phyloP scores from a whole-genome alignment of 1,140 invertebrate genomes.

The Anthonomus grandis region DNA sequence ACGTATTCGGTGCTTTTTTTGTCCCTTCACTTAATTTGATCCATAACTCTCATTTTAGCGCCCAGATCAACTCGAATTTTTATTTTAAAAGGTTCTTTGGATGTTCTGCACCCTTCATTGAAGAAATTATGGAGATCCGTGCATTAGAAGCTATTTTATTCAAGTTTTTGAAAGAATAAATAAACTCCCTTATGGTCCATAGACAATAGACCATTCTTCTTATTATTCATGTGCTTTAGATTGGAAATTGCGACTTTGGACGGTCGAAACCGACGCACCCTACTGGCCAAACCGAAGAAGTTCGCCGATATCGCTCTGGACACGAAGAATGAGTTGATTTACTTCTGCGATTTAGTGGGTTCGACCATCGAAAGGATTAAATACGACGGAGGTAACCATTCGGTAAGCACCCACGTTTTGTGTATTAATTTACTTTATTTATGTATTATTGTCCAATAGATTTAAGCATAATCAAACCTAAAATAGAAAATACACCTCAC shows the following conservation, averaged over 20 bases:
- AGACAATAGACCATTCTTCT: too few relatives aligned
- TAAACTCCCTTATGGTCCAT: too few relatives aligned
- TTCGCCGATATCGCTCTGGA: constrained; percentile 62
- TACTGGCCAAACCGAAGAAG: constrained; percentile 53
- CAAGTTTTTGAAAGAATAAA: too few relatives aligned
- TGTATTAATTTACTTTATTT: background rate
- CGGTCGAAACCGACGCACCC: constrained; percentile 54
- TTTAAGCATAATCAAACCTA: too few relatives aligned
- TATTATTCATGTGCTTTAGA: constrained; percentile 47
- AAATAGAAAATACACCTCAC: too few relatives aligned
- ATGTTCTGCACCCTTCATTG: too few relatives aligned
- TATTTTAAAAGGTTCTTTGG: too few relatives aligned
- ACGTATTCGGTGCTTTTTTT: too few relatives aligned
- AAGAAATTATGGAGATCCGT: background rate
- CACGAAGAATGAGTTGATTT: constrained; percentile 56
- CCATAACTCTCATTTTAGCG: too few relatives aligned
- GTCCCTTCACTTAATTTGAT: too few relatives aligned
- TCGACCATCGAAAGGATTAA: constrained; percentile 79
- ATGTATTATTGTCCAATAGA: background rate
- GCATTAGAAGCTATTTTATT: too few relatives aligned
- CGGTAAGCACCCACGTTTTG: constrained; percentile 28
- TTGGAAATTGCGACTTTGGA: constrained; percentile 59
- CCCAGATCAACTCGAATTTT: too few relatives aligned
- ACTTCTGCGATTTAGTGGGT: constrained; percentile 85
- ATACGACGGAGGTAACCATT: constrained; percentile 69